phyloP scores from a whole-genome alignment of 2,888 invertebrate species.

The Chymomyza procnemis region DNA sequence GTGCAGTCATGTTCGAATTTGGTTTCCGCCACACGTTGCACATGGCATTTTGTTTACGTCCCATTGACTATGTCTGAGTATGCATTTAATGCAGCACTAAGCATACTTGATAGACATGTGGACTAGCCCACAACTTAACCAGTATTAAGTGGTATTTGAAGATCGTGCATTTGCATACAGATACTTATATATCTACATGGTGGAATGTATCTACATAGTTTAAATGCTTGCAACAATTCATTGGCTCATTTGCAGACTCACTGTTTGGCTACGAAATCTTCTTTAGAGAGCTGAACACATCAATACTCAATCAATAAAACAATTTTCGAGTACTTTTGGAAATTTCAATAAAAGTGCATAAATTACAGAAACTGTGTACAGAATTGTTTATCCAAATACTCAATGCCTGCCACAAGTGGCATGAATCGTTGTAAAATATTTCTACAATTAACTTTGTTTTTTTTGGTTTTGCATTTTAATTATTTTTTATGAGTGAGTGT shows the following conservation, averaged over 20 bases:
- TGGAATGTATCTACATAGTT: too few relatives aligned
- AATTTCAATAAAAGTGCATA: not conserved
- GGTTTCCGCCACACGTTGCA: constrained; percentile 17
- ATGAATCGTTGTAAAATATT: not conserved
- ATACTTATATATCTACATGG: not conserved
- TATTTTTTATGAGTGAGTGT: constrained; percentile 14
- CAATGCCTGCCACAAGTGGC: not conserved
- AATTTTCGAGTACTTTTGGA: not conserved
- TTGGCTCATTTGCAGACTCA: constrained; percentile 19
- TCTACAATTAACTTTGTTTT: constrained; percentile 27
- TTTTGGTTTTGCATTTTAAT: constrained; percentile 37
- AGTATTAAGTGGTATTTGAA: constrained; percentile 11
- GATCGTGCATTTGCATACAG: constrained; percentile 24
- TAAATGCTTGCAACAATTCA: not conserved
- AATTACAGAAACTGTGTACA: not conserved
- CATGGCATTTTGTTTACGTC: constrained; percentile 19
- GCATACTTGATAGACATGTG: constrained; percentile 5
- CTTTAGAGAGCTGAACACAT: not conserved
- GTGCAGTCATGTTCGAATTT: constrained; percentile 20
- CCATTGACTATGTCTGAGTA: constrained; percentile 18
- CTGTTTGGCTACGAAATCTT: not conserved
- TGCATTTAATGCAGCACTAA: not conserved
- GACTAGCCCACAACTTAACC: constrained; percentile 5
- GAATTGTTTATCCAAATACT: not conserved
- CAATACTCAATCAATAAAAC: not conserved